Base-by-base conservation (phyloP, 2,888 invertebrate species). In the Matsumyia berberina region DNA sequence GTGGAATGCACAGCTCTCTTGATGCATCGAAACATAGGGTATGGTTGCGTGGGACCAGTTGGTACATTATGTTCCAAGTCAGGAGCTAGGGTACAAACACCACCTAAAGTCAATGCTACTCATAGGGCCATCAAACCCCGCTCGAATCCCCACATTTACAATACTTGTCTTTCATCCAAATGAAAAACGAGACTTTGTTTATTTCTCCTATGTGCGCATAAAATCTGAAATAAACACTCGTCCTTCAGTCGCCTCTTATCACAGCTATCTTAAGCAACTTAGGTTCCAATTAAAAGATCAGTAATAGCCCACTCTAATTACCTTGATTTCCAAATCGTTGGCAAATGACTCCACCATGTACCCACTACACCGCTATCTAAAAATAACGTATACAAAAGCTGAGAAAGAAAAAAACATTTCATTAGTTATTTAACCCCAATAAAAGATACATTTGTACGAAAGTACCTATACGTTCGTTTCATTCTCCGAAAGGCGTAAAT, bases 361-460 rank as follows among this genome's bases (percentile, higher is more conserved):
- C 55, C 69, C 55, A 70, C 70, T 2, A 42, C 42, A 62, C 62
- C 9, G 15, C n/a, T 6, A 73, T 74, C 44, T 46, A 29, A 57
- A 64, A 74, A 66, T 46, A 66, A 64, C 66, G 64, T 64, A 44
- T 29, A 72, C 60, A 15, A 35, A 37, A 37, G n/a, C 5, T 39
- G 31, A 60, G 15, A 62, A 19, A 42, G 0, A 67, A 15, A 58
- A 60, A 17, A 33, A 73, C 67, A 79, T 79, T 83, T 83, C 67
- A 83, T 83, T 83, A 79, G 78, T 73, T 83, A 83, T 73, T 83
- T 83, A 83, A 83, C 83, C 83, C 79, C 83, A 83, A 83, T 83
- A 83, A 83, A 83, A 72, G 42, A 42, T 29, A 79, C 19, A 49
- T 55, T 19, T n/a, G 12, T 44, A 39, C 53, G 44, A 62, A 73